These are phyloP conservation scores for Apotomis turbidana DNA, from an alignment of 2,888 invertebrate genomes.

Conservation along the genomic window DNA sequence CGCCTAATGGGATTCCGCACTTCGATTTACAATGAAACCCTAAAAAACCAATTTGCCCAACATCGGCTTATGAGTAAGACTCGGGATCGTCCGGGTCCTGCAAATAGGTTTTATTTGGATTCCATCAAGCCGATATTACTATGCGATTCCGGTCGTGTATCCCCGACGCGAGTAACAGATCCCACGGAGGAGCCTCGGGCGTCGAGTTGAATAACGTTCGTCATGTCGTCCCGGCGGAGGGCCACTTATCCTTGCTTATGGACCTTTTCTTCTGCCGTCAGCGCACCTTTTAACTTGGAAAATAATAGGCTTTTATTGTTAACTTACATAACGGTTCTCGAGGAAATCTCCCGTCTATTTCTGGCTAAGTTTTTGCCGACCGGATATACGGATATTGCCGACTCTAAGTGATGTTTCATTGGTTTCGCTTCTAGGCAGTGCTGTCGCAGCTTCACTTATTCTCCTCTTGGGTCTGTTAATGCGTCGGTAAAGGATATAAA, in stretches of 20 bases:
- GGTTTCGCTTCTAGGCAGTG: slow-evolving; percentile 5
- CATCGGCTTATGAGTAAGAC: slow-evolving; percentile 32
- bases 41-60: slow-evolving; percentile 38
- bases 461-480: slow-evolving; percentile 30
- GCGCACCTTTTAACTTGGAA: slow-evolving; percentile 18
- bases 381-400: background rate
- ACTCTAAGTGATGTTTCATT: background rate
- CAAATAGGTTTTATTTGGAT: slow-evolving; percentile 35
- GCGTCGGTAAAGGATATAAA: slow-evolving; percentile 34
- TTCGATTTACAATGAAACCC: slow-evolving; percentile 40
- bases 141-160: slow-evolving; percentile 3
- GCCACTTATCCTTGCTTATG: slow-evolving; percentile 29
- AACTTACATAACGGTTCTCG: slow-evolving; percentile 2
- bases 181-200: background rate
- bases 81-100: slow-evolving; percentile 1
- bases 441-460: slow-evolving; percentile 15
- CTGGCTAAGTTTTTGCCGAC: background rate
- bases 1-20: slow-evolving; percentile 35
- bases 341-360: slow-evolving; percentile 10
- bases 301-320: slow-evolving; percentile 11
- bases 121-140: slow-evolving; percentile 30
- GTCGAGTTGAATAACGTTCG: background rate
- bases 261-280: slow-evolving; percentile 13
- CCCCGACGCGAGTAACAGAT: background rate
- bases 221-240: slow-evolving; percentile 5